Evolutionary conservation across 2,888 invertebrate genomes (phyloP).

Genomic region (Plagodis pulveraria): DNA sequence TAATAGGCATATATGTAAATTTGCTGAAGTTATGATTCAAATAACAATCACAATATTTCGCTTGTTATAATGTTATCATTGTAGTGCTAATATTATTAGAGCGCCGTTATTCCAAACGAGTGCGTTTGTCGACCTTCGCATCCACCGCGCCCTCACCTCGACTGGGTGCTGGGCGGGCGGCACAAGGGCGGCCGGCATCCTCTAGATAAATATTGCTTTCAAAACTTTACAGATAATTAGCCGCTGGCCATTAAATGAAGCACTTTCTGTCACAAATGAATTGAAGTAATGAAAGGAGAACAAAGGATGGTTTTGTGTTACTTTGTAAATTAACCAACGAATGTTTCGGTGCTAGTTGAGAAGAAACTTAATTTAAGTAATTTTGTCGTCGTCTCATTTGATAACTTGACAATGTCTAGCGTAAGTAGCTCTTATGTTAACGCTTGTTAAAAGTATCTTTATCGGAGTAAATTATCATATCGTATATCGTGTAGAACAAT

Average conservation of each 20-base stretch:
- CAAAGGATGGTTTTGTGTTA: conserved; percentile 11
- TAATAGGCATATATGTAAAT: no score
- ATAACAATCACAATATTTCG: conserved; percentile 9
- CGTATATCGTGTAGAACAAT: no score
- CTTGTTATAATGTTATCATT: conserved; percentile 24
- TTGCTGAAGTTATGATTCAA: neutral
- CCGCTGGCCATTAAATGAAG: conserved; percentile 29
- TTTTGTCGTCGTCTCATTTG: conserved; percentile 1
- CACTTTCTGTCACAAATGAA: conserved; percentile 17
- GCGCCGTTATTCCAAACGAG: conserved; percentile 26
- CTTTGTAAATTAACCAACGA: conserved; percentile 10
- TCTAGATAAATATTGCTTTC: conserved; percentile 32
- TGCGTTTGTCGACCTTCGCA: conserved; percentile 34
- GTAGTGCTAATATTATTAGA: conserved; percentile 28
- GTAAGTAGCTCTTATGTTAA: neutral
- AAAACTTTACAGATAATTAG: conserved; percentile 35
- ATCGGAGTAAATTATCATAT: no score
- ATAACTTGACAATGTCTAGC: neutral
- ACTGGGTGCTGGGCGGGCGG: conserved; percentile 4
- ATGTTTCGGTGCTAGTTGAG: neutral
- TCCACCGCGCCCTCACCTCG: conserved; percentile 13
- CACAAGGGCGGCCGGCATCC: conserved; percentile 16
- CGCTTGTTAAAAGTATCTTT: no score
- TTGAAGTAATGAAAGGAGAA: conserved; percentile 12
- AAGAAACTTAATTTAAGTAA: conserved; percentile 4